Base-by-base conservation (phyloP, 2,113 vertebrate species). In the mouse (Mus musculus) region DNA sequence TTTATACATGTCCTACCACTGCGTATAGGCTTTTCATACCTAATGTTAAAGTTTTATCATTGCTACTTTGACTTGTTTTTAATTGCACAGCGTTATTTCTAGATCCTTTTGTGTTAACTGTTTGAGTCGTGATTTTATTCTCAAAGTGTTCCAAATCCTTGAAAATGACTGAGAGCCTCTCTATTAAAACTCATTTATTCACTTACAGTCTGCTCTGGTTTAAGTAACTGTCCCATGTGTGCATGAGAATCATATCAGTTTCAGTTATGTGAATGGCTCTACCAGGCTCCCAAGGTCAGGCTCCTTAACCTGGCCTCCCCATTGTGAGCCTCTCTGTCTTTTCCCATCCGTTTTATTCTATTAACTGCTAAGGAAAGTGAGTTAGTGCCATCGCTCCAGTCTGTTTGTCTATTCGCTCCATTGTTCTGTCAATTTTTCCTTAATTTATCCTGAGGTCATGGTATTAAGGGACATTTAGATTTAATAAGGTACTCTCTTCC, bases 161-260 rank as follows among this genome's bases (percentile, higher is more conserved):
- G 22, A 91, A 92, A 88, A 85, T 9, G 30, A 19, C 36, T 20
- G 28, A 94, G 63, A 69, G 10, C 46, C 69, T 7, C 3, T 46
- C 63, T 56, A 87, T 20, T 36, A 56, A 88, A 33, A 30, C 3
- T 22, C 26, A 28, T 24, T 24, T 52, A 73, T 16, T 90, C 17
- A 80, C 13, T 85, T 39, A 85, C 16, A 22, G 20, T 67, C 17
- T 0, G 0, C 4, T 46, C 16, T 49, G 36, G 72, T 71, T 78
- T 88, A 88, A 93, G 12, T 87, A 84, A 78, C 9, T 87, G 8
- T 63, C 49, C 30, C 6, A 52, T 17, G 14, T 72, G 33, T 80
- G n/a, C 49, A 90, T 93, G 42, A 91, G 96, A 95, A 97, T 39
- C 39, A 30, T 42, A 2, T 65, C 16, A 75, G 56, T 71, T 72